Conservation (phyloP, 2,797 vertebrate species). For the Craterocephalus amniculus region DNA sequence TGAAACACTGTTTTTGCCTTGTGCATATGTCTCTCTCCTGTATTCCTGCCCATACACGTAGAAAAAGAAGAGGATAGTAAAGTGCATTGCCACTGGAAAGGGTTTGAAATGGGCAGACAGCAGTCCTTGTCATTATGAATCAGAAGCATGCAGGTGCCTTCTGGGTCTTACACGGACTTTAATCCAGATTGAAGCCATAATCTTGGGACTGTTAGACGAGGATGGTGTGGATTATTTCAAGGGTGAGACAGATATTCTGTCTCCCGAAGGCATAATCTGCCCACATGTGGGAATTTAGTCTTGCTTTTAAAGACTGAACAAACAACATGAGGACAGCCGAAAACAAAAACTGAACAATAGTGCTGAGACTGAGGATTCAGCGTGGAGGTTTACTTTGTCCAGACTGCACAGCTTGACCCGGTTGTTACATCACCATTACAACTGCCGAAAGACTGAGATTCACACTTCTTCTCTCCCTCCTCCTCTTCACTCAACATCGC, state of each 20-base stretch:
- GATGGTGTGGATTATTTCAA: conserved; percentile 37
- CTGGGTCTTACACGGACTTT: conserved; percentile 56
- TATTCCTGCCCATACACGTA: conserved; percentile 51
- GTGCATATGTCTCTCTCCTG: conserved; percentile 78
- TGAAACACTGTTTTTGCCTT: conserved; percentile 81
- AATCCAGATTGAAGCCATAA: conserved; percentile 62
- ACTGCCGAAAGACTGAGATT: conserved; percentile 43
- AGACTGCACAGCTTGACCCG: conserved; percentile 31
- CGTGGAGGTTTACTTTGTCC: conserved; percentile 45
- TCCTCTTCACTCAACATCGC: conserved; percentile 51
- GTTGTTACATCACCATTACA: conserved; percentile 11
- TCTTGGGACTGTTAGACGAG: conserved; percentile 53
- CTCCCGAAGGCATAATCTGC: conserved; percentile 52
- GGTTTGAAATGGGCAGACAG: conserved; percentile 66
- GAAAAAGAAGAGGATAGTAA: conserved; percentile 81
- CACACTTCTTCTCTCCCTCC: conserved; percentile 38
- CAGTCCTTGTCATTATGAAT: conserved; percentile 66
- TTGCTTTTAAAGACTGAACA: conserved; percentile 44
- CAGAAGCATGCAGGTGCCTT: conserved; percentile 82
- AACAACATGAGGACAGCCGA: conserved; percentile 56
- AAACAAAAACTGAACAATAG: conserved; percentile 54
- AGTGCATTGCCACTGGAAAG: conserved; percentile 83
- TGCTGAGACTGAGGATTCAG: conserved; percentile 57
- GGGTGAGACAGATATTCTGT: conserved; percentile 23
- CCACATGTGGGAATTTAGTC: conserved; percentile 48